Conservation (phyloP, 2,113 vertebrate genomes). For the Sitta europaea region DNA sequence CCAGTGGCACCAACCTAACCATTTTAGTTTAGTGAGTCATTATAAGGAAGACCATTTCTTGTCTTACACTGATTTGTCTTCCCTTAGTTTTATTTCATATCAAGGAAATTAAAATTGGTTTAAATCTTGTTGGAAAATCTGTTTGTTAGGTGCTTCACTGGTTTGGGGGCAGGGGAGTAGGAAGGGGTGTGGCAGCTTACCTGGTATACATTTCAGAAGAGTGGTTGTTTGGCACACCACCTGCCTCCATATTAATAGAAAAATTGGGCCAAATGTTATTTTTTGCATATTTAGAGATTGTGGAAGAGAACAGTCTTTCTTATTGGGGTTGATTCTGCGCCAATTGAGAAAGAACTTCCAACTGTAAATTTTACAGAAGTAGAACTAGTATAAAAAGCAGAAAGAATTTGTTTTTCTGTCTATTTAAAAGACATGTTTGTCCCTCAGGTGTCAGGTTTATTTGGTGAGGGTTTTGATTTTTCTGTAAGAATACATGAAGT, state of each 20-base stretch:
- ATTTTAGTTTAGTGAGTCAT: not conserved
- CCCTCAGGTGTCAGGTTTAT: not conserved
- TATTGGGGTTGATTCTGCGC: not conserved
- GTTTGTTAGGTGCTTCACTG: not conserved
- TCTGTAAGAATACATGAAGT: not conserved
- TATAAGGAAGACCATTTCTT: not conserved
- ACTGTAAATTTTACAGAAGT: not conserved
- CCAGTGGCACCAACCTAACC: not conserved
- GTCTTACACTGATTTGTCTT: not conserved
- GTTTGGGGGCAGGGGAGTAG: not conserved
- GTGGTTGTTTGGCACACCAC: not conserved
- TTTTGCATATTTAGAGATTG: not conserved
- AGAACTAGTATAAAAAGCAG: not conserved
- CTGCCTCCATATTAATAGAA: not conserved
- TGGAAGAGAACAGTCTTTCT: not conserved
- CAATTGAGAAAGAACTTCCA: not conserved
- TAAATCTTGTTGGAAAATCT: not conserved
- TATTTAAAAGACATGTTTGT: not conserved
- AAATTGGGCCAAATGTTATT: not conserved
- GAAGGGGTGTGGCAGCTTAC: not conserved
- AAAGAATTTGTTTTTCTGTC: not conserved
- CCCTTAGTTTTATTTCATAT: not conserved
- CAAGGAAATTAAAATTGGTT: not conserved
- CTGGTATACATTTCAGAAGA: not conserved
- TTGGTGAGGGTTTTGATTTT: not conserved